Evolutionary conservation across 1,140 invertebrate species (phyloP), one percentile per base, ranked within the genome.

Genomic region (Brachionus rotundiformis): DNA sequence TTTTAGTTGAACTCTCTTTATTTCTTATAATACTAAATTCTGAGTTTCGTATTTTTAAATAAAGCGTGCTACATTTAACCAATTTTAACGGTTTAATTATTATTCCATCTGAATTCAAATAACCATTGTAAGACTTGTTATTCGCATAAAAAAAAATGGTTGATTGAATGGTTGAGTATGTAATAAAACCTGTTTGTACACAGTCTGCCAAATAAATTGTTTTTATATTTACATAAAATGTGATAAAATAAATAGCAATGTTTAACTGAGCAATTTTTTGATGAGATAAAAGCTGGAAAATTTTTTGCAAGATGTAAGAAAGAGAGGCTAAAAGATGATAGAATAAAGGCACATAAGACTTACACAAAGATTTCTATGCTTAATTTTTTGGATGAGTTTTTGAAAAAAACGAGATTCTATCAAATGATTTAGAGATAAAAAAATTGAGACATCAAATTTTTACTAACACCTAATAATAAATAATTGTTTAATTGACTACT

Each of bases 251-350:
- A n/a, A n/a, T n/a, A n/a, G n/a, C n/a, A n/a, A n/a, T n/a, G n/a
- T n/a, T n/a, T n/a, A n/a, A n/a, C n/a, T n/a, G 54, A 83, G 44
- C n/a, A 19, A 27, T 65, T 63, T 3, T 39, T 33, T 29, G 16
- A 81, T 29, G 39, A 77, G 27, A 77, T 44, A 44, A 49, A 27
- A 27, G 33, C 23, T 36, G 23, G 39, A 0, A 29, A 29, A 49
- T 11, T 79, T 47, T 47, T 31, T 27, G 47, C 23, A 65, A 31
- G 79, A 61, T 33, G 59, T 31, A 81, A 29, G 31, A 65, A 8
- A 81, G 36, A 36, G 3, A 36, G 16, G 25, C 29, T 33, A 27
- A 77, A 49, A 47, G 16, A 77, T 59, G 33, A 59, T 6, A 31
- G 41, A 77, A 33, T 77, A 0, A 47, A 39, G n/a, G 23, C 75